These are phyloP conservation scores for Chaetodon auriga DNA, from an alignment of 2,113 vertebrate species.

Conservation along the genomic window DNA sequence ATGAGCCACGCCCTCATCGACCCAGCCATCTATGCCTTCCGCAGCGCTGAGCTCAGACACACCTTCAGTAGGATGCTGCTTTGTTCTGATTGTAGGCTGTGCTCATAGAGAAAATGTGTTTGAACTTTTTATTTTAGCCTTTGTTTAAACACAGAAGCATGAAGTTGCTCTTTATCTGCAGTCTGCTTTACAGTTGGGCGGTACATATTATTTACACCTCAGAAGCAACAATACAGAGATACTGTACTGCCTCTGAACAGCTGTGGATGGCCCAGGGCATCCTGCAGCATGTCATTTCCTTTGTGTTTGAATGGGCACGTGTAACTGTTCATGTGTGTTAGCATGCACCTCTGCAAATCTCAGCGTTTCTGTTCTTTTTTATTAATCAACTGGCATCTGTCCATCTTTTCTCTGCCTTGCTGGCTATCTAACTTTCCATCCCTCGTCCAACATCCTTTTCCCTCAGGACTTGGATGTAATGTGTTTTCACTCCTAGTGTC, in stretches of 20 bases:
- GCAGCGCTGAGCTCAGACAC: slow-evolving; percentile 89
- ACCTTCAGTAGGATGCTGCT: slow-evolving; percentile 91
- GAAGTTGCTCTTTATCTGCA: background rate
- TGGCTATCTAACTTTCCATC: background rate
- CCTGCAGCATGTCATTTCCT: background rate
- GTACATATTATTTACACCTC: background rate
- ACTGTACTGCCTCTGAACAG: background rate
- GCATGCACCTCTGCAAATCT: background rate
- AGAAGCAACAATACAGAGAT: background rate
- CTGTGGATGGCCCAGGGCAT: background rate
- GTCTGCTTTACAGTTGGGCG: background rate
- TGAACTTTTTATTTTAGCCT: background rate
- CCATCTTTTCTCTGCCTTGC: background rate
- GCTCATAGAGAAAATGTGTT: background rate
- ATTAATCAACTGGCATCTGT: background rate
- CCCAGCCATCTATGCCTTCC: slow-evolving; percentile 95
- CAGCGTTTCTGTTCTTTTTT: background rate
- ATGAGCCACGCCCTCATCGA: slow-evolving; percentile 94
- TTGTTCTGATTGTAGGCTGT: slow-evolving; percentile 71
- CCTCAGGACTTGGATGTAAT: slow-evolving; percentile 8
- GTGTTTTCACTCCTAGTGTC: background rate
- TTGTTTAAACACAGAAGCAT: background rate
- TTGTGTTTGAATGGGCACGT: background rate
- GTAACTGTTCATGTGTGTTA: background rate
- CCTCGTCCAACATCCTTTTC: background rate